Evolutionary conservation across 2,797 vertebrate species (phyloP).

Genomic region (Pseudochirops cupreus): DNA sequence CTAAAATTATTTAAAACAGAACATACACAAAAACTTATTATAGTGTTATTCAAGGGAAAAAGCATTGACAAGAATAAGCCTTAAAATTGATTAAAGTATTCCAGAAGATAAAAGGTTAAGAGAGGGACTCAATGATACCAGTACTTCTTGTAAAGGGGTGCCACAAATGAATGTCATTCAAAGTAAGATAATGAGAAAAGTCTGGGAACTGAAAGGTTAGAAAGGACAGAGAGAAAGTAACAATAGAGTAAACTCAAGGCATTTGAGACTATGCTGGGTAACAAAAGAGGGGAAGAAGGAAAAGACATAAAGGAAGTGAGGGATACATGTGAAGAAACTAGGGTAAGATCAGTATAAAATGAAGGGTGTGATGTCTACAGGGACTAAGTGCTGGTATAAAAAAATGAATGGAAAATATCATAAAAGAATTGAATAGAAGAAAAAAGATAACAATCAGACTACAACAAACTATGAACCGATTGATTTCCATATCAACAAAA

Average conservation of each 20-base stretch:
- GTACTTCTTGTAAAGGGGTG: neutral
- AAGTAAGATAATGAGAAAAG: neutral
- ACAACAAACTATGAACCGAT: no score
- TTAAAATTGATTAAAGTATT: neutral
- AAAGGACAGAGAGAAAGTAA: neutral
- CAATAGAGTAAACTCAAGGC: neutral
- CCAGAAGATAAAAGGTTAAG: neutral
- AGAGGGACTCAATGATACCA: neutral
- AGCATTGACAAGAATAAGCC: neutral
- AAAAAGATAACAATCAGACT: no score
- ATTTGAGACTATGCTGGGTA: neutral
- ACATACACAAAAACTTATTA: neutral
- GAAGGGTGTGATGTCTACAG: neutral
- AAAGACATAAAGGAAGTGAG: neutral
- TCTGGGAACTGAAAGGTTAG: neutral
- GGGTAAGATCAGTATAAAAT: neutral
- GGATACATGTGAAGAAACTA: neutral
- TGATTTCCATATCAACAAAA: no score
- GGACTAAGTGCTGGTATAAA: neutral
- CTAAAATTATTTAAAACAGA: neutral
- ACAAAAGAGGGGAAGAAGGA: neutral
- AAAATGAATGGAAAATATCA: neutral
- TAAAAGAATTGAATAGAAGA: no score
- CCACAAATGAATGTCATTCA: neutral
- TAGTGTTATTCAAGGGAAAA: neutral